Evolutionary conservation across 2,888 invertebrate species (phyloP), one percentile per base, ranked within the genome.

Genomic region (Papilio demoleus): DNA sequence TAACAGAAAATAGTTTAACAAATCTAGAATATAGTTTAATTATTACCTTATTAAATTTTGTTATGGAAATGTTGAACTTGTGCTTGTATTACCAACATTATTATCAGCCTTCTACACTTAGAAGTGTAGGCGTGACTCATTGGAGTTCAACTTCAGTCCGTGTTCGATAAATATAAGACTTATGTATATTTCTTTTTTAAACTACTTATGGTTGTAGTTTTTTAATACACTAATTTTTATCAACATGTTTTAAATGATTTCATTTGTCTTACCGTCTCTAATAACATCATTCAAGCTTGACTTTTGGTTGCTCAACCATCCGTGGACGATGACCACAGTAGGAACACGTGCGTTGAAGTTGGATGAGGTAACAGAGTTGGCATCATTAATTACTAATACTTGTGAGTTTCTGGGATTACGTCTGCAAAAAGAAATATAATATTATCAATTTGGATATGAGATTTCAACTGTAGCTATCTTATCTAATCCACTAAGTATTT

Each of bases 211-310:
- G n/a, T n/a, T n/a, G n/a, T n/a, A n/a, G n/a, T n/a, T n/a, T n/a
- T n/a, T n/a, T n/a, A n/a, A n/a, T n/a, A n/a, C n/a, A n/a, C n/a
- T n/a, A n/a, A n/a, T n/a, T n/a, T n/a, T n/a, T n/a, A n/a, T n/a
- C n/a, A n/a, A n/a, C n/a, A n/a, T n/a, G n/a, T n/a, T n/a, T n/a
- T n/a, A n/a, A n/a, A n/a, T n/a, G n/a, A n/a, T n/a, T n/a, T n/a
- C n/a, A 19, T 66, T 9, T 31, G 70, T 42, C 31, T 38, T 76
- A 88, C 88, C 87, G 38, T 80, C 75, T 73, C 86, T 80, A 31
- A 88, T 77, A 2, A 75, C 70, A 2, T 81, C 79, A 67, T 88
- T 88, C 9, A 83, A 68, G 14, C 81, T 74, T 9, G 83, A 79
- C 27, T 76, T 76, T 36, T 84, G 79, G 63, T 77, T 80, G 71